Percentiles rank a stretch among this genome's conserved stretches.
Evolutionary conservation across 2,888 invertebrate genomes (phyloP).

Genomic region (Oegoconia quadripuncta): DNA sequence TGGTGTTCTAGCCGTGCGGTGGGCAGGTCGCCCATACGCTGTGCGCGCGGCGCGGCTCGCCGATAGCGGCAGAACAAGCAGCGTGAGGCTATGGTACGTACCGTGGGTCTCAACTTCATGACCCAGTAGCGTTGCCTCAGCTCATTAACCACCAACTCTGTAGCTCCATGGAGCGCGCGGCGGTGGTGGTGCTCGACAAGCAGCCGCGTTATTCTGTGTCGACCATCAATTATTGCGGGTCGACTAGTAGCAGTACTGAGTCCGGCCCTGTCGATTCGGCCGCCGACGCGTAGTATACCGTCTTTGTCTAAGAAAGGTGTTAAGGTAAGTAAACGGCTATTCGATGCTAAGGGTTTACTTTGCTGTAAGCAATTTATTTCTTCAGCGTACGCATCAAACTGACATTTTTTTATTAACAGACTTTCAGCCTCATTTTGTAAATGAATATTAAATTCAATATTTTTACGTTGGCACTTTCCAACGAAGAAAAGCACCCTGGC

Average conservation of each 20-base stretch:
- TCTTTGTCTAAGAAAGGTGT: conserved; percentile 14
- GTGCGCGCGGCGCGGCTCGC: not conserved
- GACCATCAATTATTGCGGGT: conserved; percentile 21
- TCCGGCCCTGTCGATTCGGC: conserved; percentile 13
- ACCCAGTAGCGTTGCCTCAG: conserved; percentile 4
- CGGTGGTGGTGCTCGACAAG: conserved; percentile 8
- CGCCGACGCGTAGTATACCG: conserved; percentile 14
- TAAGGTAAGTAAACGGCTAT: conserved; percentile 14
- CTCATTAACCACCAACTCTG: conserved; percentile 9
- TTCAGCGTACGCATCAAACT: conserved; percentile 8
- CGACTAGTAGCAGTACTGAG: not conserved
- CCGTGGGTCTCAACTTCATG: not conserved
- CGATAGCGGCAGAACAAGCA: conserved; percentile 1
- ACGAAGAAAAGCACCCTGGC: too few species aligned
- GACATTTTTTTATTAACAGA: conserved; percentile 12
- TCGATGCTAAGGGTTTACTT: conserved; percentile 5
- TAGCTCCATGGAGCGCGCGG: conserved; percentile 1
- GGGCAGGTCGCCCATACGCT: not conserved
- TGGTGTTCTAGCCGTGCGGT: not conserved
- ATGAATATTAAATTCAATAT: too few species aligned
- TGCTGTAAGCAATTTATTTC: conserved; percentile 12
- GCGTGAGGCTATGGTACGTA: not conserved
- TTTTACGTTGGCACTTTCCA: too few species aligned
- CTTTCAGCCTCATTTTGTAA: too few species aligned
- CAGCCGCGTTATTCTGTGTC: conserved; percentile 14